Base-by-base conservation (phyloP, 2,888 invertebrate genomes). In the Alviniconcha strummeri region DNA sequence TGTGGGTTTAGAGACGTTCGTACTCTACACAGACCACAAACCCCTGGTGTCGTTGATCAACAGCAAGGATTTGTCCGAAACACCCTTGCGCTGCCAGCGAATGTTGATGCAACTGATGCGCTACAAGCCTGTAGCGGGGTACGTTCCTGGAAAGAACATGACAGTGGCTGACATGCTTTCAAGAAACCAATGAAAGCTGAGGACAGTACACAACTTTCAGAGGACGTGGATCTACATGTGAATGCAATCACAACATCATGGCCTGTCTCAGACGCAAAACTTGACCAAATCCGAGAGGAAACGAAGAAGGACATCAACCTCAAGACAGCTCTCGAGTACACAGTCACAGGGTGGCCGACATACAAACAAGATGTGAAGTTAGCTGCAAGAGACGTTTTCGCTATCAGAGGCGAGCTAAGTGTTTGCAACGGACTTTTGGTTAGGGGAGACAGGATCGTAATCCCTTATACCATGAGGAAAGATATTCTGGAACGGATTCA, bases 401-500 rank as follows among this genome's bases (percentile, higher is more conserved):
- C 76, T 9, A 36, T 19, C 4, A 55, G 11, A 5, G 56, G 56
- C 52, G 64, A 79, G 36, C 79, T 79, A 15, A 64, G 79, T 64
- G 79, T 36, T 36, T 15, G 9, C 8, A 11, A 36, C 15, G 64
- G 79, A 52, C 67, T 67, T 9, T 52, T 79, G 3, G n/a, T 67
- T 3, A 19, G 1, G 5, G 79, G 67, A 3, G 64, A 13, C 55
- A 19, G 64, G 4, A 79, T 64, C 17, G 67, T 79, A 15, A 64
- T 79, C 19, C 67, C 79, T 8, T 17, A 52, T 11, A 15, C 17
- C 19, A 5, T 86, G 79, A 64, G 81, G 36, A 6, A 57, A 55
- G 85, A 86, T 6, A 83, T 87, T 5, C 72, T 88, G 55, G 72
- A 82, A 19, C 57, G 55, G n/a, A 81, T 88, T 8, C 88, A 88